Percentiles rank a stretch among this genome's conserved stretches.
Conservation (phyloP, 2,113 vertebrate species). For the Myiozetetes cayanensis region DNA sequence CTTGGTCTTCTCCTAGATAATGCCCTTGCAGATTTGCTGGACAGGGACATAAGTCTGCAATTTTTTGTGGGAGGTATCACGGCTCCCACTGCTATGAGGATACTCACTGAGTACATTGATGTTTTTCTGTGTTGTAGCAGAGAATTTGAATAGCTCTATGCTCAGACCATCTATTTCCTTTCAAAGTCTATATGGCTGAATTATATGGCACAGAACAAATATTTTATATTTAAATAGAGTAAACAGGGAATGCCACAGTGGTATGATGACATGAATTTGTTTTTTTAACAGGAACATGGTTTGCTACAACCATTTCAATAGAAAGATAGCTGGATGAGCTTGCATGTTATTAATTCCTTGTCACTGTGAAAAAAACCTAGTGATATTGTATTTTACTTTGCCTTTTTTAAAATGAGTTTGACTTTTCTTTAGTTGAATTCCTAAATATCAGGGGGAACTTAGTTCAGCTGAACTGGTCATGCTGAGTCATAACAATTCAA, state of each 20-base stretch:
- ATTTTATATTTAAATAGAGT: neutral
- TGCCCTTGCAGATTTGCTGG: neutral
- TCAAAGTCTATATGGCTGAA: neutral
- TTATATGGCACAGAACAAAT: neutral
- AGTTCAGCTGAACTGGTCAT: neutral
- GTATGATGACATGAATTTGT: neutral
- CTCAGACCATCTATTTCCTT: neutral
- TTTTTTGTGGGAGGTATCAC: neutral
- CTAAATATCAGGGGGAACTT: neutral
- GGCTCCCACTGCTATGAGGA: neutral
- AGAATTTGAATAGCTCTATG: neutral
- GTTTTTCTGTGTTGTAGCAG: neutral
- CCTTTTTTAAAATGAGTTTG: neutral
- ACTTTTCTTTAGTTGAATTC: neutral
- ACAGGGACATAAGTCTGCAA: neutral
- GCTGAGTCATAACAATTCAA: neutral
- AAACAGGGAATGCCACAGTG: neutral
- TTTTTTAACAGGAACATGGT: neutral
- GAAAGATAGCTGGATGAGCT: neutral
- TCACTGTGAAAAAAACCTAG: neutral
- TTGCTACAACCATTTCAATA: neutral
- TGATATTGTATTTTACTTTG: neutral
- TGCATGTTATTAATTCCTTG: neutral
- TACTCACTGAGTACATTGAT: neutral
- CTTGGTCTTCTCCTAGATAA: neutral